Conservation (phyloP, 2,797 vertebrate species). For the Gouania willdenowi region DNA sequence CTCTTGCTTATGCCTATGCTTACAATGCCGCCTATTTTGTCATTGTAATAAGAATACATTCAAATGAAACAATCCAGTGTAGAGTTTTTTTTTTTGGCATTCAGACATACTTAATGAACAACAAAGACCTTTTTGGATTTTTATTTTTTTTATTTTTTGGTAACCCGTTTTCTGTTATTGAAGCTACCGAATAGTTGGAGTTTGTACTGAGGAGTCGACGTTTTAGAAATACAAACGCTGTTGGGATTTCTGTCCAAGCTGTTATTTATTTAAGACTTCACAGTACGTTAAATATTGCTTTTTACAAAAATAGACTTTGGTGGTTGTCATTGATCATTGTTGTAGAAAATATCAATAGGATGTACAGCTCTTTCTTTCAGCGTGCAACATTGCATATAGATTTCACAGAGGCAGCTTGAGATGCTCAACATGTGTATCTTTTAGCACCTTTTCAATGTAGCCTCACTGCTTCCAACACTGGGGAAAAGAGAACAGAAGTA, state of each 20-base stretch:
- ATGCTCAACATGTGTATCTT: conserved; percentile 50
- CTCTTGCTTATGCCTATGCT: too few species aligned
- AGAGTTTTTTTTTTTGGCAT: too few species aligned
- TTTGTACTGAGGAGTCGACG: too few species aligned
- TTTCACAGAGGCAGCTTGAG: conserved; percentile 55
- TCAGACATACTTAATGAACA: too few species aligned
- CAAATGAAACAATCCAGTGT: too few species aligned
- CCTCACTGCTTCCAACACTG: conserved; percentile 29
- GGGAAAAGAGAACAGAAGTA: conserved; percentile 50
- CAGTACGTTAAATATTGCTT: conserved; percentile 71
- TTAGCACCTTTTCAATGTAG: conserved; percentile 60
- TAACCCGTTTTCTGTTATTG: too few species aligned
- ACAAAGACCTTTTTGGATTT: too few species aligned
- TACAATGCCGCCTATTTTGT: too few species aligned
- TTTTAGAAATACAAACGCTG: too few species aligned
- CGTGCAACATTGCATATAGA: conserved; percentile 65
- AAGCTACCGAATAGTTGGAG: too few species aligned
- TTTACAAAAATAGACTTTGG: conserved; percentile 77
- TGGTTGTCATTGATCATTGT: conserved; percentile 69
- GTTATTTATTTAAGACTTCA: conserved; percentile 80
- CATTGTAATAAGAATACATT: too few species aligned
- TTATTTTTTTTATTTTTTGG: too few species aligned
- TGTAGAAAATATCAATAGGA: conserved; percentile 75
- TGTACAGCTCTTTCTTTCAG: conserved; percentile 72
- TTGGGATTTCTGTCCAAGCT: conserved; percentile 67